Evolutionary conservation across 37 sponge, comb jelly and placozoan species (phyloP), one percentile per base, ranked within the genome.

Genomic region (Theonella swinhoei): DNA sequence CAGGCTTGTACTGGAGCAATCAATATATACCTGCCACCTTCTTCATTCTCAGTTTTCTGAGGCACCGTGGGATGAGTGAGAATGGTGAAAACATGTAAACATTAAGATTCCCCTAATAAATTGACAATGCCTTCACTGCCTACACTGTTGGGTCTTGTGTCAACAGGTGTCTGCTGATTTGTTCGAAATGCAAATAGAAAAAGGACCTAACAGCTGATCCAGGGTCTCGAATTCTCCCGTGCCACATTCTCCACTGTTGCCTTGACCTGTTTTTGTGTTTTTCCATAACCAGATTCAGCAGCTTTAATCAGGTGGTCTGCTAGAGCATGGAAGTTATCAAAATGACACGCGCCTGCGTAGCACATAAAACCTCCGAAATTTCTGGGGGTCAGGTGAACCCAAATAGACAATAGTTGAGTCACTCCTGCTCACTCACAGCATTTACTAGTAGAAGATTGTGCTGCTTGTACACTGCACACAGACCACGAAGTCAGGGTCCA

Each of bases 1-100:
- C 85, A 85, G 33, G 40, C 33, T 68, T 85, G 68, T 3, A 39
- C 70, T 80, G 80, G 80, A 28, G 80, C 68, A 26, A 82, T 39
- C 43, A 83, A 23, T 3, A 58, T n/a, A n/a, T 0, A 29, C 30
- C 60, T 58, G 60, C 41, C 22, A 33, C 63, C 64, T 62, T 31
- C 54, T 77, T 64, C 39, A 35, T 28, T 33, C n/a, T 61, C 35
- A 81, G 32, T 60, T 81, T 70, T 25, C 28, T 20, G 39, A 81
- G 62, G 62, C 71, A 81, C 29, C 62, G 82, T 5, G 82, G 54
- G 42, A 67, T 64, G 42, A 82, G 62, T 34, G 62, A 39, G 24
- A 70, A 72, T 33, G 75, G 85, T 31, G 85, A 76, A 42, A 39
- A 54, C 54, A 42, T 42, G 70, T 42, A 80, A 23, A 32, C 5